Evolutionary conservation across 2,888 invertebrate species (phyloP).

Genomic region (Synanthedon vespiformis): DNA sequence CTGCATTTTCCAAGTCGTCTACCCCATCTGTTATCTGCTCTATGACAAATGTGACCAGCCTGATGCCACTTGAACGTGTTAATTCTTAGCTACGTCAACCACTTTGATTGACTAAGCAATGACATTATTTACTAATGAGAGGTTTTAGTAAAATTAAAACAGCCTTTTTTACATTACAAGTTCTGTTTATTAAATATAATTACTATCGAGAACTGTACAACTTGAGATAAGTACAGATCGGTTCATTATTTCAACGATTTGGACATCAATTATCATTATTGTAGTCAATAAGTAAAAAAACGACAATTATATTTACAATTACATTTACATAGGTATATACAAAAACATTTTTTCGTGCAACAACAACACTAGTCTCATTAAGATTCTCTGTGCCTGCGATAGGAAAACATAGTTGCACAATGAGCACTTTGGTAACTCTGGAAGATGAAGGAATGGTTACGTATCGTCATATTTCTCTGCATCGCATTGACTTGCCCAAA

Average conservation of each 20-base stretch:
- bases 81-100: too few relatives aligned
- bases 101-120: too few relatives aligned
- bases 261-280: neutral
- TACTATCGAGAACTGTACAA: conserved; percentile 49
- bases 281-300: conserved; percentile 12
- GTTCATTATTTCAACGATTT: conserved; percentile 16
- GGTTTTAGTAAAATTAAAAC: too few relatives aligned
- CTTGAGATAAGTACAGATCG: conserved; percentile 48
- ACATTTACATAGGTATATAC: conserved; percentile 43
- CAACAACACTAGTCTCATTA: conserved; percentile 10
- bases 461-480: conserved; percentile 68
- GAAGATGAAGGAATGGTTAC: conserved; percentile 27
- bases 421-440: conserved; percentile 42
- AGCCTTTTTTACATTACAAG: conserved; percentile 20
- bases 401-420: conserved; percentile 38
- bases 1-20: too few relatives aligned
- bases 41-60: too few relatives aligned
- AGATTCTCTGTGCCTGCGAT: conserved; percentile 4
- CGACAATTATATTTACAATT: conserved; percentile 21
- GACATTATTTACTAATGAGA: too few relatives aligned
- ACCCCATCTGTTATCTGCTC: too few relatives aligned
- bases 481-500: conserved; percentile 89
- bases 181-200: conserved; percentile 13
- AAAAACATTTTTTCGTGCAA: conserved; percentile 13
- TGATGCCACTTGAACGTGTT: too few relatives aligned